These are phyloP conservation scores for Hymenopus coronatus DNA, from an alignment of 2,888 invertebrate genomes.

Conservation along the genomic window DNA sequence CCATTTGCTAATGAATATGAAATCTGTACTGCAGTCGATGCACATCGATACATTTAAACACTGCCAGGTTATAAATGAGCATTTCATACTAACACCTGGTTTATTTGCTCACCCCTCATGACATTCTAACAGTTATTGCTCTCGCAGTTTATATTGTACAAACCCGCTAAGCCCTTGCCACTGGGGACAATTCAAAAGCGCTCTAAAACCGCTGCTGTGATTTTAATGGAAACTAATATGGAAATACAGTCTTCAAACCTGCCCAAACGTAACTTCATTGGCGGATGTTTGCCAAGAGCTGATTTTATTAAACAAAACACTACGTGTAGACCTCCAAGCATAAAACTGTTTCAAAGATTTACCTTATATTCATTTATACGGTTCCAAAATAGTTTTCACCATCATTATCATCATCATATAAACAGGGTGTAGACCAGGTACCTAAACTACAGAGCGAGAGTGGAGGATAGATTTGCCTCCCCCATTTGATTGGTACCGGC, in stretches of 20 bases:
- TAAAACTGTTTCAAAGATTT: no score
- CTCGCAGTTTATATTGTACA: not conserved
- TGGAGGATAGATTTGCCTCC: no score
- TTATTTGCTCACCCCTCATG: not conserved
- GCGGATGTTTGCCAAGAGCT: no score
- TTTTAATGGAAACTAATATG: not conserved
- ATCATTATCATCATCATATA: no score
- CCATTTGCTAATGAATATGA: not conserved
- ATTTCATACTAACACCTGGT: not conserved
- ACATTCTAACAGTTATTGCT: not conserved
- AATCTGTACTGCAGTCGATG: not conserved
- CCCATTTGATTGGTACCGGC: no score
- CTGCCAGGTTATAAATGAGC: not conserved
- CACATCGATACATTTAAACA: not conserved
- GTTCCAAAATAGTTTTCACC: no score
- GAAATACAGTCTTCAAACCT: not conserved
- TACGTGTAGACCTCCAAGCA: no score
- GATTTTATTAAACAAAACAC: no score
- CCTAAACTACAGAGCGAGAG: no score
- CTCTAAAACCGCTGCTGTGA: not conserved
- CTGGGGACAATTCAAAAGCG: not conserved
- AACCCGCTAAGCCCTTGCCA: not conserved
- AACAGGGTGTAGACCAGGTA: no score
- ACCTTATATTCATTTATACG: no score
- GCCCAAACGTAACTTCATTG: no score